These are phyloP conservation scores for Zaprionus ornatus DNA, from an alignment of 1,140 invertebrate species.

Conservation along the genomic window DNA sequence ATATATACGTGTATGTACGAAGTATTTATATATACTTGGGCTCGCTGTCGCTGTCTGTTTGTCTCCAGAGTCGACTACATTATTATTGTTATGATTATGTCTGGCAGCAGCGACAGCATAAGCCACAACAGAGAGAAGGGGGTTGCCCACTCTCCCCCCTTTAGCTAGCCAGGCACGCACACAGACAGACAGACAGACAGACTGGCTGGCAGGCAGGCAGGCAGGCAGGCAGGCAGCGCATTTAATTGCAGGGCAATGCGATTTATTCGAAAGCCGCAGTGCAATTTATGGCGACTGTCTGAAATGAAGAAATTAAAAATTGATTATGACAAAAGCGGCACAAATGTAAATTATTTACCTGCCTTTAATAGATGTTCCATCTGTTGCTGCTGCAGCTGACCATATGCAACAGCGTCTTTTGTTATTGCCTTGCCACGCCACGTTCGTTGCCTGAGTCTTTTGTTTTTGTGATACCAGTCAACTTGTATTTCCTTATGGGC, in stretches of 20 bases:
- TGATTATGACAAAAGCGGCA: constrained; percentile 77
- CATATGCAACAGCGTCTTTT: constrained; percentile 23
- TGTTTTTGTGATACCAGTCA: constrained; percentile 42
- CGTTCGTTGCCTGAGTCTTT: constrained; percentile 63
- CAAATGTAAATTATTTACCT: constrained; percentile 74
- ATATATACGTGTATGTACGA: constrained; percentile 4
- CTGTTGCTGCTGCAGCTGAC: background rate
- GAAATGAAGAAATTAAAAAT: constrained; percentile 82
- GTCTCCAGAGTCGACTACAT: constrained; percentile 66
- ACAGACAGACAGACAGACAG: background rate
- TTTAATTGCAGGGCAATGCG: constrained; percentile 63
- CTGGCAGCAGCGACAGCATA: constrained; percentile 71
- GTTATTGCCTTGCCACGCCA: constrained; percentile 46
- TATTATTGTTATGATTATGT: constrained; percentile 82
- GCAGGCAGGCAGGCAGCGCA: constrained; percentile 6
- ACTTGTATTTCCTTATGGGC: constrained; percentile 36
- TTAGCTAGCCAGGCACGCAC: background rate
- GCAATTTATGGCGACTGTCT: constrained; percentile 77
- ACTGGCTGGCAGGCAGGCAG: background rate
- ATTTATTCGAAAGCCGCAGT: constrained; percentile 77
- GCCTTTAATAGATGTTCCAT: constrained; percentile 45
- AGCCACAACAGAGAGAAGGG: constrained; percentile 31
- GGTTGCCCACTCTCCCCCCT: background rate
- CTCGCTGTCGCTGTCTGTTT: constrained; percentile 40
- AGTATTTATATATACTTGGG: constrained; percentile 3